Conservation (phyloP, 2,797 vertebrate genomes). For the Trachurus trachurus region DNA sequence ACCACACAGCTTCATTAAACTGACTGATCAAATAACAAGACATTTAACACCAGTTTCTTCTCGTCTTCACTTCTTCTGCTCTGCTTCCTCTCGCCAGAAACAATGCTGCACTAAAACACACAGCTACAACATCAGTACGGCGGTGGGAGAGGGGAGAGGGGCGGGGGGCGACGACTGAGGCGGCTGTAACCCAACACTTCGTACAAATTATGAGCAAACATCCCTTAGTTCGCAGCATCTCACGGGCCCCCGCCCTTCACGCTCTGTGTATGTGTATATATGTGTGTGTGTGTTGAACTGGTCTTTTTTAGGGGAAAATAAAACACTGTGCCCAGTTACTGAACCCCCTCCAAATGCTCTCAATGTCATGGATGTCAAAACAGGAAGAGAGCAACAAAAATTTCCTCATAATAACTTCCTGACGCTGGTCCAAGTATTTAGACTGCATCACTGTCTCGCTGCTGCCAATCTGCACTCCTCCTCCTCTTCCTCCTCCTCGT, state of each 20-base stretch:
- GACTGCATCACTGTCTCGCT: slow-evolving; percentile 48
- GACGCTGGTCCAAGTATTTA: slow-evolving; percentile 66
- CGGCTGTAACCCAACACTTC: slow-evolving; percentile 26
- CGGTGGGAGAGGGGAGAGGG: slow-evolving; percentile 6
- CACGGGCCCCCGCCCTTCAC: background rate
- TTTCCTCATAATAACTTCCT: slow-evolving; percentile 79
- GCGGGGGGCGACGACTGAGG: background rate
- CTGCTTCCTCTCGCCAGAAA: background rate
- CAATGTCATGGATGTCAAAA: slow-evolving; percentile 70
- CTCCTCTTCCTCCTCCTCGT: slow-evolving; percentile 25
- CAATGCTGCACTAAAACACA: background rate
- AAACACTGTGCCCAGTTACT: slow-evolving; percentile 31
- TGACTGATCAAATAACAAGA: background rate
- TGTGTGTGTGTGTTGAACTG: background rate
- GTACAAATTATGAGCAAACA: slow-evolving; percentile 19
- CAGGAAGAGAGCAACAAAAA: slow-evolving; percentile 74
- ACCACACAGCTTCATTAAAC: background rate
- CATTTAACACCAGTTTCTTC: too few species aligned
- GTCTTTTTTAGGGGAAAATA: slow-evolving; percentile 11
- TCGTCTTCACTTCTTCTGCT: background rate
- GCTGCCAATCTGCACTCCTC: slow-evolving; percentile 56
- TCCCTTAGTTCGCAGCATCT: slow-evolving; percentile 6
- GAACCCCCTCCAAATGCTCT: slow-evolving; percentile 49
- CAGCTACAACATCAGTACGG: background rate
- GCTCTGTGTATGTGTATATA: background rate